These are phyloP conservation scores for Pachliopta kotzebuea DNA, from an alignment of 2,888 invertebrate genomes.

Conservation along the genomic window DNA sequence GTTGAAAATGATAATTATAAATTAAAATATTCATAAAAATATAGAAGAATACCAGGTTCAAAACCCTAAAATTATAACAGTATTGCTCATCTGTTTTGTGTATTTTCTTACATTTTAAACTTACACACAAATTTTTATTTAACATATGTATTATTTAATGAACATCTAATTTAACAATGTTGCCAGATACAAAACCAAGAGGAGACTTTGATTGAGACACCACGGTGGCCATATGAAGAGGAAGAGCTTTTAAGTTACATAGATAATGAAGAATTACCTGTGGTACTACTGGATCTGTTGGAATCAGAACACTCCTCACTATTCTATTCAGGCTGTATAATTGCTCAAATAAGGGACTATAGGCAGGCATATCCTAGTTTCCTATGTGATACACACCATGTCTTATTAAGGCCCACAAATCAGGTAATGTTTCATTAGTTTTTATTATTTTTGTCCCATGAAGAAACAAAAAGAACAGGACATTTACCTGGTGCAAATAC, in stretches of 20 bases:
- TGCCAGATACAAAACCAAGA: slow-evolving; percentile 65
- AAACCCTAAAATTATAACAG: too few relatives aligned
- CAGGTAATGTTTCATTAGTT: slow-evolving; percentile 79
- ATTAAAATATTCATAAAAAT: too few relatives aligned
- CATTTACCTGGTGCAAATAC: too few relatives aligned
- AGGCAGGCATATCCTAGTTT: slow-evolving; percentile 89
- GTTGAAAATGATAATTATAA: too few relatives aligned
- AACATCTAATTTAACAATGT: not conserved
- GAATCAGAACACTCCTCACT: slow-evolving; percentile 91
- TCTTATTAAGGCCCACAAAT: slow-evolving; percentile 91
- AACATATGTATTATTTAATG: not conserved
- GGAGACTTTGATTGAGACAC: slow-evolving; percentile 87
- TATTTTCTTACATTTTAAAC: too few relatives aligned
- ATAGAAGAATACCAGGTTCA: too few relatives aligned
- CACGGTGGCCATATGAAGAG: slow-evolving; percentile 93
- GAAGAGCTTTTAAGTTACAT: slow-evolving; percentile 93
- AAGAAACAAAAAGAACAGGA: too few relatives aligned
- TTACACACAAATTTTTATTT: too few relatives aligned
- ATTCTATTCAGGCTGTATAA: slow-evolving; percentile 95
- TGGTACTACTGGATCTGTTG: slow-evolving; percentile 90
- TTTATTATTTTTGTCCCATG: too few relatives aligned
- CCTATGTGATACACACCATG: slow-evolving; percentile 91
- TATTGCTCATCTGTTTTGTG: too few relatives aligned
- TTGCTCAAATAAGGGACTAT: slow-evolving; percentile 94
- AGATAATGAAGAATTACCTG: slow-evolving; percentile 94